These are phyloP conservation scores for Pantherophis vulpinus DNA, from an alignment of 2,797 vertebrate genomes.

Conservation along the genomic window DNA sequence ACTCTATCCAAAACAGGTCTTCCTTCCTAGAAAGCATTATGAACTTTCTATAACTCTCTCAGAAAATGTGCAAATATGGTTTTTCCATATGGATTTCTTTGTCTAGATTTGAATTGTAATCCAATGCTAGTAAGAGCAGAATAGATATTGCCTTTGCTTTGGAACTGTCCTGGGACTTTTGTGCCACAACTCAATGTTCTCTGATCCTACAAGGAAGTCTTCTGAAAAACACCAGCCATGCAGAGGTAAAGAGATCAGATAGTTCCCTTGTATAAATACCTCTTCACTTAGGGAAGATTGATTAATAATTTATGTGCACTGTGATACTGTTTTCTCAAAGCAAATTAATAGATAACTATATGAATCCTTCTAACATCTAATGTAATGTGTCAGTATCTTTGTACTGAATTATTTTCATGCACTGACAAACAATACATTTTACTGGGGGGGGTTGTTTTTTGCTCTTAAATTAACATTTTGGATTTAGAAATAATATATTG, in stretches of 20 bases:
- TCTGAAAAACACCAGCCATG: neutral
- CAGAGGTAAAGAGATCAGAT: neutral
- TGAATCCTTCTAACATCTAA: neutral
- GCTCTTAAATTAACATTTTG: neutral
- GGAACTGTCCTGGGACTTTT: neutral
- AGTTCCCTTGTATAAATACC: neutral
- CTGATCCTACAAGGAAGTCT: neutral
- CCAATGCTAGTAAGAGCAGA: neutral
- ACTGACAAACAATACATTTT: neutral
- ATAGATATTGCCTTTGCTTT: neutral
- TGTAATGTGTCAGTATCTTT: neutral
- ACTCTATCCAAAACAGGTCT: constrained; percentile 30
- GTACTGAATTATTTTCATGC: neutral
- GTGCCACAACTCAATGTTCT: neutral
- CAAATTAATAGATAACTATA: neutral
- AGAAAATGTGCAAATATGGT: constrained; percentile 47
- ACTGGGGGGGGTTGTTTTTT: neutral
- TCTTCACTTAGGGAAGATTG: neutral
- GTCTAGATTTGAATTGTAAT: constrained; percentile 31
- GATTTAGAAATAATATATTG: neutral
- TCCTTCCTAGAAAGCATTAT: constrained; percentile 39
- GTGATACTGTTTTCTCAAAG: neutral
- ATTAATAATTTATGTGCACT: neutral
- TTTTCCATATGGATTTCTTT: constrained; percentile 40
- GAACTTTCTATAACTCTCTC: constrained; percentile 24